Evolutionary conservation across 2,888 invertebrate species (phyloP), one percentile per base, ranked within the genome.

Genomic region (Eucriotettix oculatus): DNA sequence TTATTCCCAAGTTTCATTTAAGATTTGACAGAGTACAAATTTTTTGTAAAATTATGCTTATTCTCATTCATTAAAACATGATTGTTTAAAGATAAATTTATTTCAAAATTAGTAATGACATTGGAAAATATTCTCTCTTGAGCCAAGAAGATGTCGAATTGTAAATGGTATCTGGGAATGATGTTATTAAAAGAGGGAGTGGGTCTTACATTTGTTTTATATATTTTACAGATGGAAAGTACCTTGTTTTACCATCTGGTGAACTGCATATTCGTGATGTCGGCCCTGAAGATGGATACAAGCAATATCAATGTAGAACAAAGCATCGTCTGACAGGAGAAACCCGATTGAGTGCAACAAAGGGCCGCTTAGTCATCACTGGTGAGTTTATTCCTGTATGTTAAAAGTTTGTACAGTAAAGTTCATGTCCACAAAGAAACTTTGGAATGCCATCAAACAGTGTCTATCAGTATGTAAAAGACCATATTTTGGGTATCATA

Each of bases 261-360:
- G 95, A 96, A 76, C 81, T 97, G 65, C 95, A 96, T 75, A 93
- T 96, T 69, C 85, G 91, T 71, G 92, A 95, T 78, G 94, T 95
- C 64, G 90, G 90, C 74, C 91, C 91, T 65, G 92, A 92, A 74
- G 95, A 96, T 75, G 92, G 92, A 64, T 90, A 90, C 76, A 91
- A 92, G 76, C 89, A 90, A 63, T 94, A 93, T 73, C 92, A 93
- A 75, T 94, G 94, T 74, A 84, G 93, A 68, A 94, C 94, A 62
- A 92, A 92, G 74, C 94, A 94, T 73, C 83, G 92, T 69, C 79
- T 94, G 60, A 94, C 93, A 67, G 93, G 92, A 66, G 93, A 94
- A 80, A 93, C 93, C 60, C 80, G 92, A 72, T 78, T 94, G 67
- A 93, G 93, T 68, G 93, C 93, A 60, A 93, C 93, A 61, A 93